phyloP scores from a whole-genome alignment of 2,888 invertebrate genomes.

The Melieria omissa region DNA sequence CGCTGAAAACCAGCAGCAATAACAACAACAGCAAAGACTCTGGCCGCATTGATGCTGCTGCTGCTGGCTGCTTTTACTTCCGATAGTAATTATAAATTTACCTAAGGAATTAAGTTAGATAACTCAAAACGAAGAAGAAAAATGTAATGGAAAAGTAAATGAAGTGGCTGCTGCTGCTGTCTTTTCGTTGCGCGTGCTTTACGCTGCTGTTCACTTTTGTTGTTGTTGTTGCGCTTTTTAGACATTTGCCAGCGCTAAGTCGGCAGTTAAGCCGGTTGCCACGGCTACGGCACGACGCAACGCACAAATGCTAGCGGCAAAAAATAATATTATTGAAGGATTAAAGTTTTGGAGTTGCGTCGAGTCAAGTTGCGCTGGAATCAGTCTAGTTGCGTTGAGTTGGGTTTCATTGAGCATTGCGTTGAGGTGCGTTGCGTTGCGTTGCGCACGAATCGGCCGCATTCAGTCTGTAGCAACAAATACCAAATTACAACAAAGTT shows the following conservation, averaged over 20 bases:
- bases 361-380: slow-evolving; percentile 9
- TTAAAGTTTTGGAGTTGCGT: slow-evolving; percentile 23
- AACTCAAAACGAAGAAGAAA: slow-evolving; percentile 1
- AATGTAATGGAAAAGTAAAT: slow-evolving; percentile 19
- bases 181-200: neutral
- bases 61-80: too few relatives aligned
- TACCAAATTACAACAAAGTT: slow-evolving; percentile 20
- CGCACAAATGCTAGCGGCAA: neutral
- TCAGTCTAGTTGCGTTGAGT: slow-evolving; percentile 1
- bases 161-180: slow-evolving; percentile 5
- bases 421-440: slow-evolving; percentile 3
- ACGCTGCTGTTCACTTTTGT: neutral
- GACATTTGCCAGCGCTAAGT: slow-evolving; percentile 1
- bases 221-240: neutral
- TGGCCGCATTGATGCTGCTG: too few relatives aligned
- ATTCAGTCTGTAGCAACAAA: slow-evolving; percentile 2
- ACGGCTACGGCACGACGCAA: neutral
- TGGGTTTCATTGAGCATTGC: slow-evolving; percentile 5
- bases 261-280: neutral
- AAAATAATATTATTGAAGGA: slow-evolving; percentile 32
- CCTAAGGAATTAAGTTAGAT: slow-evolving; percentile 22
- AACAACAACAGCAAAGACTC: too few relatives aligned
- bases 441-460: slow-evolving; percentile 21
- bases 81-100: slow-evolving; percentile 27
- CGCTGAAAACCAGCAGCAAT: too few relatives aligned